Conservation (phyloP, 1,140 invertebrate species). For the Druon quercuslanigerum region DNA sequence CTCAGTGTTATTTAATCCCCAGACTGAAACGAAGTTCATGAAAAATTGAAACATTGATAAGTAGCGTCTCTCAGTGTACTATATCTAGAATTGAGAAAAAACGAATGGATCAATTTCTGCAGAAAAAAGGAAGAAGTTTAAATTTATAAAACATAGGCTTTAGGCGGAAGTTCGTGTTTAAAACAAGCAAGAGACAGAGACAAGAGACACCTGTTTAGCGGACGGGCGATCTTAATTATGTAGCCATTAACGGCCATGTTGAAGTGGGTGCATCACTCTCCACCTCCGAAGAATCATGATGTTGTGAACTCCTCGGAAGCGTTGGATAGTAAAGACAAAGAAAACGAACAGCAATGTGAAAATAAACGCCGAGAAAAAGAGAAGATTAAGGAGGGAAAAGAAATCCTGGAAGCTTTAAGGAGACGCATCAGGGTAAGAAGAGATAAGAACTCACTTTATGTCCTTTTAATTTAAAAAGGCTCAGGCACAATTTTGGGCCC, state of each 20-base stretch:
- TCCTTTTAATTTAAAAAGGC: background rate
- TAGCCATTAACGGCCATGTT: slow-evolving; percentile 62
- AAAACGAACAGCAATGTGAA: slow-evolving; percentile 47
- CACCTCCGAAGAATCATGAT: slow-evolving; percentile 61
- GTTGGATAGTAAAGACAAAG: slow-evolving; percentile 37
- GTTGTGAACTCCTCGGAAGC: slow-evolving; percentile 42
- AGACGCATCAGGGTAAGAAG: slow-evolving; percentile 57
- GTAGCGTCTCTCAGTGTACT: too few relatives aligned
- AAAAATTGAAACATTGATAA: too few relatives aligned
- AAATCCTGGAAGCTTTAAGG: slow-evolving; percentile 47
- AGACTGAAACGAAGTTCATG: too few relatives aligned
- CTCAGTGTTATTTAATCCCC: too few relatives aligned
- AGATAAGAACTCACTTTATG: background rate
- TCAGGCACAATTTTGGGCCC: too few relatives aligned
- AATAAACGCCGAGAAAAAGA: slow-evolving; percentile 33
- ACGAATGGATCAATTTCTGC: too few relatives aligned
- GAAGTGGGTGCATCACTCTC: slow-evolving; percentile 73
- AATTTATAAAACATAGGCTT: background rate
- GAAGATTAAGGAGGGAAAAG: slow-evolving; percentile 44
- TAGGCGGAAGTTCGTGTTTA: background rate
- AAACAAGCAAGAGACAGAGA: background rate
- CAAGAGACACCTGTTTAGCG: slow-evolving; percentile 4
- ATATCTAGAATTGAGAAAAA: too few relatives aligned
- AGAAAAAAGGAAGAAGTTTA: background rate
- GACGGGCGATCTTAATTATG: slow-evolving; percentile 46